phyloP scores from a whole-genome alignment of 2,797 vertebrate species.

The Paratrypauchen microcephalus region DNA sequence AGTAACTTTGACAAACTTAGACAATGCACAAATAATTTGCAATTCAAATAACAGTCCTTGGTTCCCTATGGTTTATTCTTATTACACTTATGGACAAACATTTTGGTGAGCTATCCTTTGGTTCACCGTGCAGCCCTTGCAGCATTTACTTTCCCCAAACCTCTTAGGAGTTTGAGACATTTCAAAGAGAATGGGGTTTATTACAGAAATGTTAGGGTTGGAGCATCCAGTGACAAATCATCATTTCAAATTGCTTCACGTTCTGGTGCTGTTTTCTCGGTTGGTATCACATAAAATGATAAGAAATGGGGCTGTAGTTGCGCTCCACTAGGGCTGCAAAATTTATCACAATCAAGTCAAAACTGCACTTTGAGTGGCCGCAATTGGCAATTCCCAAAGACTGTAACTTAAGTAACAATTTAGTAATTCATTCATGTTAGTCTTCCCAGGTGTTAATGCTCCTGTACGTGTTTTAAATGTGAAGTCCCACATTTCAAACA shows the following conservation, averaged over 20 bases:
- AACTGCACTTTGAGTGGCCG: too few relatives aligned
- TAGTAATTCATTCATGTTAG: too few relatives aligned
- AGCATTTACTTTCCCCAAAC: conserved; percentile 12
- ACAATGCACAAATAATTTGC: conserved; percentile 42
- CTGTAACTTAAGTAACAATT: background rate
- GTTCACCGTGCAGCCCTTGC: background rate
- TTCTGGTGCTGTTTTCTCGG: background rate
- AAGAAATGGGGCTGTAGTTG: background rate
- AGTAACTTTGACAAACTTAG: conserved; percentile 64
- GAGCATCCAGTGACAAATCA: background rate
- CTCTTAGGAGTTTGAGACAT: background rate
- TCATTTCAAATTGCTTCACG: background rate
- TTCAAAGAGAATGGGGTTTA: background rate
- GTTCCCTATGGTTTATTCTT: conserved; percentile 40
- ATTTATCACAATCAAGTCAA: too few relatives aligned
- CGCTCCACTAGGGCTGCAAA: too few relatives aligned
- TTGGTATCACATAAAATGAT: background rate
- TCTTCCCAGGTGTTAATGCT: too few relatives aligned
- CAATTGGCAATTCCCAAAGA: background rate
- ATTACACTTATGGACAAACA: conserved; percentile 26
- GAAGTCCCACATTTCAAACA: too few relatives aligned
- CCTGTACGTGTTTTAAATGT: too few relatives aligned
- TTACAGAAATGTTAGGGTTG: background rate
- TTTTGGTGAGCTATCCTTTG: conserved; percentile 20
- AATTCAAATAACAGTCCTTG: conserved; percentile 42